Conservation (phyloP, 2,797 vertebrate species). For the Antrozous pallidus region DNA sequence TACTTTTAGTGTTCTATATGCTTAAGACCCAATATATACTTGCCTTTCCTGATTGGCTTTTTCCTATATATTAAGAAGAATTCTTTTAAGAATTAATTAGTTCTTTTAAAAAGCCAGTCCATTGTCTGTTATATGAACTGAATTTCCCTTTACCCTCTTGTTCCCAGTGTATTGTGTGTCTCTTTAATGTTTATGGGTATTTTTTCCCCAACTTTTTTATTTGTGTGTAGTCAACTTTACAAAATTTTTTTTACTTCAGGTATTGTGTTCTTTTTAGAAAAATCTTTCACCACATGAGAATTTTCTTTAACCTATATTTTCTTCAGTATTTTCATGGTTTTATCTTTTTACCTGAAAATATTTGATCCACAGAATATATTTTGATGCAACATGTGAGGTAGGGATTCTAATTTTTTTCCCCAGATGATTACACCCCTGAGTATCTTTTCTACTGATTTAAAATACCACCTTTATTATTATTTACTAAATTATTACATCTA, state of each 20-base stretch:
- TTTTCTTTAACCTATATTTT: neutral
- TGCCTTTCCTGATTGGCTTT: neutral
- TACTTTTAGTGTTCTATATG: neutral
- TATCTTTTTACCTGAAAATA: neutral
- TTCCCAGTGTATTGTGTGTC: neutral
- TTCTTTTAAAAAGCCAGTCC: neutral
- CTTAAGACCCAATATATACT: neutral
- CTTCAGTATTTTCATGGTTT: neutral
- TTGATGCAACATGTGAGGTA: neutral
- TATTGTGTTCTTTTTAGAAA: slow-evolving; percentile 23
- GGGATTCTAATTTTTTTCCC: neutral
- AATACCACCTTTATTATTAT: neutral
- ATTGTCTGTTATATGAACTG: neutral
- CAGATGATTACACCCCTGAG: neutral
- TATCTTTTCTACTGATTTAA: neutral
- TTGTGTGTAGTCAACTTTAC: neutral
- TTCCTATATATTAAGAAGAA: neutral
- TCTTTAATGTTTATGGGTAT: neutral
- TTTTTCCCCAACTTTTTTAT: neutral
- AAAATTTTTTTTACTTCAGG: neutral
- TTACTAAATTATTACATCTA: neutral
- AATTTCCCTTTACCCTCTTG: neutral
- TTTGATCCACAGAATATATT: neutral
- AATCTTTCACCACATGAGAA: neutral
- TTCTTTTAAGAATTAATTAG: neutral